phyloP scores from a whole-genome alignment of 2,888 invertebrate species.

The Bursaphelenchus okinawaensis region DNA sequence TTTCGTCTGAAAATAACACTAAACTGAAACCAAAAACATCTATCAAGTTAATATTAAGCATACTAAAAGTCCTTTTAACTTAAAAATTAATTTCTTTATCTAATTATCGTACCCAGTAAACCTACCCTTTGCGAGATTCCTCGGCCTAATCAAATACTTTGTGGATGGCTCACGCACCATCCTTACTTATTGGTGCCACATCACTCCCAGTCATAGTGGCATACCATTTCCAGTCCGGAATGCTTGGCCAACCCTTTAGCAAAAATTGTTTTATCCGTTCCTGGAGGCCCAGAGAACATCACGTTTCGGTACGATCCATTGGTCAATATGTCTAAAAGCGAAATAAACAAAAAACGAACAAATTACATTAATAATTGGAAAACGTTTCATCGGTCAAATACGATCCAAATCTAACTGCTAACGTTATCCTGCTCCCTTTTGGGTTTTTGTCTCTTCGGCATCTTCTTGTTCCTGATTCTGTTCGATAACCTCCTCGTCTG shows the following conservation, averaged over 20 bases:
- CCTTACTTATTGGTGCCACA: slow-evolving; percentile 91
- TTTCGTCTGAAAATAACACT: slow-evolving; percentile 88
- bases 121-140: slow-evolving; percentile 61
- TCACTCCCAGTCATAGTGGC: slow-evolving; percentile 98
- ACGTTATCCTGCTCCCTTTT: no score
- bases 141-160: slow-evolving; percentile 72
- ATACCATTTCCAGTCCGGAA: slow-evolving; percentile 96
- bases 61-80: not conserved
- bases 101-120: not conserved
- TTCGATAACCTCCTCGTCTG: no score
- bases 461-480: no score
- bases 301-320: slow-evolving; percentile 89
- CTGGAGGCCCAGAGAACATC: slow-evolving; percentile 95
- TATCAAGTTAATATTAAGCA: not conserved
- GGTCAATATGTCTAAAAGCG: slow-evolving; percentile 80
- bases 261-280: slow-evolving; percentile 68
- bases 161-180: slow-evolving; percentile 95
- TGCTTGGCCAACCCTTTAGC: slow-evolving; percentile 79
- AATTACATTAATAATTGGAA: no score
- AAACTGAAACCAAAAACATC: slow-evolving; percentile 1
- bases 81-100: not conserved
- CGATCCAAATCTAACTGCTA: no score
- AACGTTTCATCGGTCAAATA: no score
- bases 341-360: no score
- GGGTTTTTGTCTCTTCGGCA: no score